phyloP scores from a whole-genome alignment of 2,888 invertebrate genomes.

The Napeogenes inachia region DNA sequence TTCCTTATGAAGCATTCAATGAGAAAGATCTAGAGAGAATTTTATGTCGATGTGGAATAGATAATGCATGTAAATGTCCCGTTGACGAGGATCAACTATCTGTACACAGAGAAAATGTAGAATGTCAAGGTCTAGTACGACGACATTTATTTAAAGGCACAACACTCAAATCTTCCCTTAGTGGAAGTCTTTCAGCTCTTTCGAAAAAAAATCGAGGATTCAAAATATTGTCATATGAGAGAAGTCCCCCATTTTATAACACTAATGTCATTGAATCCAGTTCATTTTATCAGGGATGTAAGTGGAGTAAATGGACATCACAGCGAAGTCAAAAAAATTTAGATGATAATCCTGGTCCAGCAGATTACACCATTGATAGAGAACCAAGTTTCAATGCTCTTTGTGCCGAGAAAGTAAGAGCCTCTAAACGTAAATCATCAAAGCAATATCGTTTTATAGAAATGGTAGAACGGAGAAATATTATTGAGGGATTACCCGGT shows the following conservation, averaged over 20 bases:
- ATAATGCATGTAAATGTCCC: slow-evolving; percentile 50
- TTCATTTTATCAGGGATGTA: slow-evolving; percentile 60
- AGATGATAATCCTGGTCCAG: slow-evolving; percentile 52
- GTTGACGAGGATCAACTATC: slow-evolving; percentile 34
- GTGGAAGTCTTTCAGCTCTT: slow-evolving; percentile 42
- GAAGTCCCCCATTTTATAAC: slow-evolving; percentile 54
- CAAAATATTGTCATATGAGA: slow-evolving; percentile 35
- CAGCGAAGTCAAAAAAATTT: slow-evolving; percentile 33
- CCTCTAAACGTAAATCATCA: slow-evolving; percentile 47
- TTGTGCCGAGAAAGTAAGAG: slow-evolving; percentile 53
- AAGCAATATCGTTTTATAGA: slow-evolving; percentile 61
- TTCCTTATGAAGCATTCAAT: slow-evolving; percentile 54
- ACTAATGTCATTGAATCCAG: slow-evolving; percentile 46
- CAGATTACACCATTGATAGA: slow-evolving; percentile 46
- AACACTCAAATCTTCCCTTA: slow-evolving; percentile 36
- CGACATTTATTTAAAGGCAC: slow-evolving; percentile 51
- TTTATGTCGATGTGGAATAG: slow-evolving; percentile 54
- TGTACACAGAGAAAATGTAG: slow-evolving; percentile 28
- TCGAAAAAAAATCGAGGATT: slow-evolving; percentile 45
- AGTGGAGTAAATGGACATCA: slow-evolving; percentile 61
- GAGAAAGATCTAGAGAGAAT: slow-evolving; percentile 52
- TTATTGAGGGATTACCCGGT: slow-evolving; percentile 51
- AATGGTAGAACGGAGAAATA: slow-evolving; percentile 49
- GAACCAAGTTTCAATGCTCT: slow-evolving; percentile 37
- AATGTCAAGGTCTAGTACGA: slow-evolving; percentile 49